These are phyloP conservation scores for Cygnus olor DNA, from an alignment of 2,797 vertebrate species.

Conservation along the genomic window DNA sequence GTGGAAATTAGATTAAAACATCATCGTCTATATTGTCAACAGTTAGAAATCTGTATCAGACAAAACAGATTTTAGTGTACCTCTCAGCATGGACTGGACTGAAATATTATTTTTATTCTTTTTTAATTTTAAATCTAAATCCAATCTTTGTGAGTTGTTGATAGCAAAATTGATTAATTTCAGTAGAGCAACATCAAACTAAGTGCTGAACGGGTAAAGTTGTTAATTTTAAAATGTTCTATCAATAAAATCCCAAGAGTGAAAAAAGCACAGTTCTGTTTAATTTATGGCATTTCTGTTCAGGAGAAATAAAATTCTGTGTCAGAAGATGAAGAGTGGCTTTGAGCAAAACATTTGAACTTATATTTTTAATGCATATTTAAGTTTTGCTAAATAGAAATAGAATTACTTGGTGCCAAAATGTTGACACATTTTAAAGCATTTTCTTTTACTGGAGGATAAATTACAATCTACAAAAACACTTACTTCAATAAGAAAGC, in stretches of 20 bases:
- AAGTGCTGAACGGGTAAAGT: background rate
- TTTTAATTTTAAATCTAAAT: background rate
- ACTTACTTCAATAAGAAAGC: background rate
- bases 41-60: background rate
- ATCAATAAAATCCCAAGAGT: background rate
- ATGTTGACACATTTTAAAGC: background rate
- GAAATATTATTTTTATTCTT: background rate
- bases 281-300: background rate
- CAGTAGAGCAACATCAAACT: background rate
- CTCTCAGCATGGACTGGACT: background rate
- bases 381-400: background rate
- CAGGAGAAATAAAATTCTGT: background rate
- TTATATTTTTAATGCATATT: background rate
- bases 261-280: background rate
- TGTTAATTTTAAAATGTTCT: background rate
- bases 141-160: background rate
- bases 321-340: background rate
- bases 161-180: background rate
- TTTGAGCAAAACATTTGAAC: background rate
- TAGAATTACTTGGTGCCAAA: background rate
- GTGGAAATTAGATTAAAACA: background rate
- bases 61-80: background rate
- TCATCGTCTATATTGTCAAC: background rate
- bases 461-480: background rate
- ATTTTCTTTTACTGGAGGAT: background rate